Evolutionary conservation across 2,797 vertebrate genomes (phyloP).

Genomic region (Paguma larvata): DNA sequence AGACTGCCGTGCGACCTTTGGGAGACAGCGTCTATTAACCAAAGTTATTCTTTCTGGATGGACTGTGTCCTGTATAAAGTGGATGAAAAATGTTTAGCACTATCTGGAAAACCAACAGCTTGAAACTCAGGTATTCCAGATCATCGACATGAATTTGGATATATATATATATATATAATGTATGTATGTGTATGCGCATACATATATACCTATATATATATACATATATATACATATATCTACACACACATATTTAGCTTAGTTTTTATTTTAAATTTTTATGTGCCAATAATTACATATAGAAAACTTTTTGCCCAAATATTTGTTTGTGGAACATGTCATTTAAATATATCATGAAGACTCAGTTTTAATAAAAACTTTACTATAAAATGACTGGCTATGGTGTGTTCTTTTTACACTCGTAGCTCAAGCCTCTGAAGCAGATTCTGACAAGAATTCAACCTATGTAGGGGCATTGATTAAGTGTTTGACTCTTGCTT

Average conservation of each 20-base stretch:
- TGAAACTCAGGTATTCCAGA: constrained; percentile 88
- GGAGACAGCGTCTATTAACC: constrained; percentile 83
- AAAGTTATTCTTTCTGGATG: constrained; percentile 86
- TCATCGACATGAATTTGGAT: constrained; percentile 81
- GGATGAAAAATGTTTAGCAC: constrained; percentile 68
- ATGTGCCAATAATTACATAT: constrained; percentile 82
- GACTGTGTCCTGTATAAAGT: constrained; percentile 75
- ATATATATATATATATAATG: constrained; percentile 69
- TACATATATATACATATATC: constrained; percentile 63
- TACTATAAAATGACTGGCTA: constrained; percentile 76
- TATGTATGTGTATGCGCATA: constrained; percentile 72
- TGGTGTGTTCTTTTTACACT: constrained; percentile 2
- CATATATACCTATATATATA: neutral
- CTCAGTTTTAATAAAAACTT: constrained; percentile 88
- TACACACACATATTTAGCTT: constrained; percentile 66
- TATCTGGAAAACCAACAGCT: constrained; percentile 82
- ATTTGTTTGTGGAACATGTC: constrained; percentile 86
- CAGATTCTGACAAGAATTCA: neutral
- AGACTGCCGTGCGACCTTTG: constrained; percentile 62
- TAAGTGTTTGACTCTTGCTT: too few relatives aligned
- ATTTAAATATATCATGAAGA: constrained; percentile 88
- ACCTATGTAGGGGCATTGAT: neutral
- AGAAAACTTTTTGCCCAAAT: constrained; percentile 82
- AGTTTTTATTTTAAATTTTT: constrained; percentile 85
- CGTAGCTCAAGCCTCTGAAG: neutral